A percentile compares a stretch with the other conserved stretches of the same genome.
Evolutionary conservation across 2,113 vertebrate genomes (phyloP).

Genomic region (Catharus bicknelli): DNA sequence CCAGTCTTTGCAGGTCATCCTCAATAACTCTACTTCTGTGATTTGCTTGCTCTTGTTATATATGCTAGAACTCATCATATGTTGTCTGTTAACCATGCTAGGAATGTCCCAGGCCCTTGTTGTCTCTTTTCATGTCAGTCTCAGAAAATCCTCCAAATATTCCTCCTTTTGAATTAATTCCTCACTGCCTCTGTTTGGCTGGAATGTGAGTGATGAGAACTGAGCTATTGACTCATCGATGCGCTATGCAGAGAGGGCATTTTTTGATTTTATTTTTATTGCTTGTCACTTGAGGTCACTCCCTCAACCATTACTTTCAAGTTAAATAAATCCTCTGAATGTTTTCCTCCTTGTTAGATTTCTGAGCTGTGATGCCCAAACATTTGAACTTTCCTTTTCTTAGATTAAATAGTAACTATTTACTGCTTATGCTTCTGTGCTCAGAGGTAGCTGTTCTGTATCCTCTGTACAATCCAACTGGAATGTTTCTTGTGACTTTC

Average conservation of each 20-base stretch:
- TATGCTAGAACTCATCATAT: background rate
- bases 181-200: background rate
- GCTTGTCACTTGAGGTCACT: background rate
- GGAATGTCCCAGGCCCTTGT: background rate
- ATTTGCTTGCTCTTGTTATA: background rate
- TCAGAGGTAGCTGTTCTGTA: background rate
- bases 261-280: background rate
- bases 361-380: background rate
- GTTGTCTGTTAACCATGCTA: background rate
- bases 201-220: background rate
- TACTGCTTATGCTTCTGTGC: background rate
- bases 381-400: background rate
- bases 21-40: background rate
- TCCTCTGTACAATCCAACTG: background rate
- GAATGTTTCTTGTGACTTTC: background rate
- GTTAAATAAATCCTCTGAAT: background rate
- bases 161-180: background rate
- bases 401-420: constrained; percentile 17
- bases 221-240: background rate
- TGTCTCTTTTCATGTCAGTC: background rate
- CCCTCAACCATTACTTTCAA: background rate
- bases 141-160: background rate
- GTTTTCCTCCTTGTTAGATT: background rate
- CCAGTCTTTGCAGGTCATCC: background rate
- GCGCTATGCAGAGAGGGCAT: background rate